Conservation (phyloP, 1,140 invertebrate species). For the Melanaphis sacchari region DNA sequence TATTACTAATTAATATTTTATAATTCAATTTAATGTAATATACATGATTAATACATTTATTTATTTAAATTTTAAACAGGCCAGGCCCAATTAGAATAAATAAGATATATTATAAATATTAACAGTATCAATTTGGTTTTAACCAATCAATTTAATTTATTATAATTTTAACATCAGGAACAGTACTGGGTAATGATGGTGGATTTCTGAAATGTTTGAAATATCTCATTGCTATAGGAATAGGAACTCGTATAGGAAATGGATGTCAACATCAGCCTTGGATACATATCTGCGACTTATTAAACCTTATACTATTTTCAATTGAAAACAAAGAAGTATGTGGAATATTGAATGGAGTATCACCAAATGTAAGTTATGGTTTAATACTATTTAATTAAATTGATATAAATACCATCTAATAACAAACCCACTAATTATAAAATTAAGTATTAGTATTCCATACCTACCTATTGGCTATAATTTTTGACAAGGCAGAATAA, state of each 20-base stretch:
- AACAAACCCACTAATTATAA: too few relatives aligned
- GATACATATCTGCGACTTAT: slow-evolving; percentile 91
- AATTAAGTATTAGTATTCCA: too few relatives aligned
- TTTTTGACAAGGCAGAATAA: too few relatives aligned
- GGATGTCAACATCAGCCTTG: slow-evolving; percentile 91
- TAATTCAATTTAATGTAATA: too few relatives aligned
- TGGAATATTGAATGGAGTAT: slow-evolving; percentile 87
- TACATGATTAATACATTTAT: too few relatives aligned
- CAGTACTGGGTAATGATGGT: slow-evolving; percentile 84
- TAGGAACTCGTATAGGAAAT: slow-evolving; percentile 59
- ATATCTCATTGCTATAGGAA: slow-evolving; percentile 80
- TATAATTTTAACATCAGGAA: slow-evolving; percentile 67
- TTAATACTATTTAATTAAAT: not conserved
- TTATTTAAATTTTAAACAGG: too few relatives aligned
- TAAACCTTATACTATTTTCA: slow-evolving; percentile 71
- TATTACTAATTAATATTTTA: too few relatives aligned
- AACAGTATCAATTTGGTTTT: too few relatives aligned
- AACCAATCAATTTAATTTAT: not conserved
- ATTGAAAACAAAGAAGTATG: slow-evolving; percentile 76
- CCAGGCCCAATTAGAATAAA: too few relatives aligned
- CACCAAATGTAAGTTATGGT: slow-evolving; percentile 72
- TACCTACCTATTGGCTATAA: too few relatives aligned
- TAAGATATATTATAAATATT: too few relatives aligned
- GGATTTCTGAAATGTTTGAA: slow-evolving; percentile 89
- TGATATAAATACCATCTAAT: not conserved